Percentiles rank a stretch among this genome's conserved stretches.
Conservation (phyloP, 2,113 vertebrate species). For the Lasiurus borealis region DNA sequence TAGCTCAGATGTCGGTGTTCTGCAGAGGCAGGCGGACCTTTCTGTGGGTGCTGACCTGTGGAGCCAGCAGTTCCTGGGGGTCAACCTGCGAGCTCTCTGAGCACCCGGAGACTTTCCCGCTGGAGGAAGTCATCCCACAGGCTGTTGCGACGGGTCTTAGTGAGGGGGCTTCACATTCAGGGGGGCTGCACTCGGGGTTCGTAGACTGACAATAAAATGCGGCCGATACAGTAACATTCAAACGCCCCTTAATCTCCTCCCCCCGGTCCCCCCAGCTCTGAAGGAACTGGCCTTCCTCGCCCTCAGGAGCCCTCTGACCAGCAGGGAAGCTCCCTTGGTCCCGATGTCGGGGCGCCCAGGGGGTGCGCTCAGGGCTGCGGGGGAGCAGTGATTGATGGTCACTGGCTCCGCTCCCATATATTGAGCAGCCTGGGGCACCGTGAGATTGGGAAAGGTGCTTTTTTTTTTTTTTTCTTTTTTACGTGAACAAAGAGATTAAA, state of each 20-base stretch:
- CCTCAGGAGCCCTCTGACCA: background rate
- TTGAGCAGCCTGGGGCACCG: slow-evolving; percentile 43
- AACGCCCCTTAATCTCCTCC: background rate
- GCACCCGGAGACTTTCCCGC: background rate
- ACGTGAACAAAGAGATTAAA: slow-evolving; percentile 57
- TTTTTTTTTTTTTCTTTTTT: background rate
- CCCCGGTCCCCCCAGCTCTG: background rate
- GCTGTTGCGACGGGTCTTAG: background rate
- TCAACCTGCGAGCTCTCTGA: background rate
- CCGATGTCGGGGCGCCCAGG: background rate
- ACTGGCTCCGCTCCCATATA: slow-evolving; percentile 53
- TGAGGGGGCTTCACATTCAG: background rate
- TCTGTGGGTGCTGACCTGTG: background rate
- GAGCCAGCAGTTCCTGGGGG: background rate
- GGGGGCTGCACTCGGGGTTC: background rate
- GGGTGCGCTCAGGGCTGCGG: background rate
- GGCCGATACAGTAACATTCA: background rate
- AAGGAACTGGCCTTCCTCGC: background rate
- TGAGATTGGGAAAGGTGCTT: background rate
- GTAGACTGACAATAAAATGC: slow-evolving; percentile 6
- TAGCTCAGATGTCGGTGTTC: background rate
- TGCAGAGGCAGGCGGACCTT: background rate
- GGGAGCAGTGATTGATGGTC: slow-evolving; percentile 55
- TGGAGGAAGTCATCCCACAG: background rate
- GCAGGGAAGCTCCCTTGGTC: background rate